Conservation (phyloP, 2,888 invertebrate species). For the Shargacucullia verbasci region DNA sequence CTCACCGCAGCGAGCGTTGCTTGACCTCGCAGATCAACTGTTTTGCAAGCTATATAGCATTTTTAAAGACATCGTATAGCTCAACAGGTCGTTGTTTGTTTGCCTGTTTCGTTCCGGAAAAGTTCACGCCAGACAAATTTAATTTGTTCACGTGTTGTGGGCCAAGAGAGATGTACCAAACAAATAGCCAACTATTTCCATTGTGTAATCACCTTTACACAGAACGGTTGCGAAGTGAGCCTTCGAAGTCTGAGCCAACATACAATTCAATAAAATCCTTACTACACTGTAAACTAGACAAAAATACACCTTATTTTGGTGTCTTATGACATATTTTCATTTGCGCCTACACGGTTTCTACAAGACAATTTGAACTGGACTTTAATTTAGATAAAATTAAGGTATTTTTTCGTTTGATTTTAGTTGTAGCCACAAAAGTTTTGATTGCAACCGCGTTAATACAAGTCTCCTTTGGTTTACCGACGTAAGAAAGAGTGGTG, state of each 20-base stretch:
- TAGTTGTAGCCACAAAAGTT: slow-evolving; percentile 23
- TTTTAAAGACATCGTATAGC: too few species aligned
- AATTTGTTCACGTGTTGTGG: background rate
- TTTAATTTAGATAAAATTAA: fast-evolving
- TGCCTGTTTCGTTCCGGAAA: too few species aligned
- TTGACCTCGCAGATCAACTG: too few species aligned
- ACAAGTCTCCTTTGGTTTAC: slow-evolving; percentile 45
- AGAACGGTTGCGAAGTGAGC: slow-evolving; percentile 66
- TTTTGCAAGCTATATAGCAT: too few species aligned
- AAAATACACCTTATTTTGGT: slow-evolving; percentile 2
- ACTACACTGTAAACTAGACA: slow-evolving; percentile 1
- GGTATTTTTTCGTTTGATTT: slow-evolving; percentile 8
- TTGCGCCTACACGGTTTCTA: fast-evolving
- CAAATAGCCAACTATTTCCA: too few species aligned
- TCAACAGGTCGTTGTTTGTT: too few species aligned
- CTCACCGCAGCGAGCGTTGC: too few species aligned
- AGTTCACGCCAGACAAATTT: too few species aligned
- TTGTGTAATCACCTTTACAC: slow-evolving; percentile 59
- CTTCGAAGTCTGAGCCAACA: slow-evolving; percentile 67
- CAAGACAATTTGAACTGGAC: background rate
- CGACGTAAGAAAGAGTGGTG: slow-evolving; percentile 43
- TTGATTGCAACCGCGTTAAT: slow-evolving; percentile 44
- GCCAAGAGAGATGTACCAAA: too few species aligned
- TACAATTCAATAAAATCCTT: slow-evolving; percentile 42
- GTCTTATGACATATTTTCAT: fast-evolving